Conservation (phyloP, 2,113 vertebrate genomes). For the Paedocypris sp. region DNA sequence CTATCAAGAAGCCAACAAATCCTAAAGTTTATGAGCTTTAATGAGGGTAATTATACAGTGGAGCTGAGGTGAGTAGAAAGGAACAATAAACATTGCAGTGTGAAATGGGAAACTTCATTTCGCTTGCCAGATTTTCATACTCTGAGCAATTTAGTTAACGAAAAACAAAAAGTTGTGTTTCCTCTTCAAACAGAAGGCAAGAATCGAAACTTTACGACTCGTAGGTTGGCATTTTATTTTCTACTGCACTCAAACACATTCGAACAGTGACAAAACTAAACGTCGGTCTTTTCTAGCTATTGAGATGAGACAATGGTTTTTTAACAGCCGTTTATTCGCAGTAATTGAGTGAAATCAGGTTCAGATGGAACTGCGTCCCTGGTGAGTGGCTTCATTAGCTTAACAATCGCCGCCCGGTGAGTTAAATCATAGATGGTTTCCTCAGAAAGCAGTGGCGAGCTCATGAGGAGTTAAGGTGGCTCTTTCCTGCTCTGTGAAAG, state of each 20-base stretch:
- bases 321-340: no score
- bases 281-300: no score
- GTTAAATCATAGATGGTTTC: constrained; percentile 16
- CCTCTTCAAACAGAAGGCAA: no score
- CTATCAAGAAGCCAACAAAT: not conserved
- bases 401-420: not conserved
- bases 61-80: constrained; percentile 1
- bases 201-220: no score
- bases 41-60: constrained; percentile 7
- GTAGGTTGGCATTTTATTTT: no score
- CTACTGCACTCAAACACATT: no score
- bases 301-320: no score
- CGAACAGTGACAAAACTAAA: no score
- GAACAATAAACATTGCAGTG: constrained; percentile 19
- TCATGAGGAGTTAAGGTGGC: constrained; percentile 14
- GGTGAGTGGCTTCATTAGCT: not conserved
- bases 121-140: not conserved
- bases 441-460: not conserved
- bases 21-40: constrained; percentile 7
- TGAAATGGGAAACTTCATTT: not conserved
- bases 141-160: no score
- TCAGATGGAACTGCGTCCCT: no score
- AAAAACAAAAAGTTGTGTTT: no score
- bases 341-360: no score
- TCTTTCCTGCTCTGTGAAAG: constrained; percentile 48